A percentile compares a stretch with the other conserved stretches of the same genome.
These are phyloP conservation scores for Gymnobelideus leadbeateri DNA, from an alignment of 2,113 vertebrate genomes.

Conservation along the genomic window DNA sequence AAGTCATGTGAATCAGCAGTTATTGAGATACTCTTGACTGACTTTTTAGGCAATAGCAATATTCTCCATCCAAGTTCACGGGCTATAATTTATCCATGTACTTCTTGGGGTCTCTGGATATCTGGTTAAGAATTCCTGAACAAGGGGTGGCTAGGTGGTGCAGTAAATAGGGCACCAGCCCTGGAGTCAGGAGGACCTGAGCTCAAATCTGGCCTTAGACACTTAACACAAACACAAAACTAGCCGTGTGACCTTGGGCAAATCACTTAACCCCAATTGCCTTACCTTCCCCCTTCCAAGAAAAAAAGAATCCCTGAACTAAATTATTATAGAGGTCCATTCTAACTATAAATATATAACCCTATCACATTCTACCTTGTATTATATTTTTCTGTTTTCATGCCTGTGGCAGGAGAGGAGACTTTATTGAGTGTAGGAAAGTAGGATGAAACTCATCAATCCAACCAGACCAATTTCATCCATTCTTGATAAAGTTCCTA, in stretches of 20 bases:
- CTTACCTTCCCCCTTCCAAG: too few species aligned
- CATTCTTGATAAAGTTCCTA: background rate
- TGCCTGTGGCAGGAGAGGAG: background rate
- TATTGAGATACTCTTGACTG: background rate
- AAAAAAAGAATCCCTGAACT: background rate
- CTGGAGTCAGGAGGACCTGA: too few species aligned
- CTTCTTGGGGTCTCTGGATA: background rate
- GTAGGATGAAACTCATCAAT: background rate
- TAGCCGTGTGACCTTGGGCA: too few species aligned
- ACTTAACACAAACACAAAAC: too few species aligned
- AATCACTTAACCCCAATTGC: too few species aligned
- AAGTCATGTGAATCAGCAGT: background rate
- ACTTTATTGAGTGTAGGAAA: background rate
- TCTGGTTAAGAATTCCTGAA: background rate
- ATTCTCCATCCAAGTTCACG: background rate
- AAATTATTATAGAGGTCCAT: background rate
- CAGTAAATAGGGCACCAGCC: too few species aligned
- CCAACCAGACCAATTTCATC: background rate
- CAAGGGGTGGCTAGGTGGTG: too few species aligned
- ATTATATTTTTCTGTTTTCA: background rate
- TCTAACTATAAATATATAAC: too few species aligned
- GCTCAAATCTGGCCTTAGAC: too few species aligned
- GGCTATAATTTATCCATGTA: background rate
- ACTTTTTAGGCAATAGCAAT: background rate
- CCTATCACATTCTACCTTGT: background rate